These are phyloP conservation scores for Lochmaea capreae DNA, from an alignment of 2,888 invertebrate species.

Conservation along the genomic window DNA sequence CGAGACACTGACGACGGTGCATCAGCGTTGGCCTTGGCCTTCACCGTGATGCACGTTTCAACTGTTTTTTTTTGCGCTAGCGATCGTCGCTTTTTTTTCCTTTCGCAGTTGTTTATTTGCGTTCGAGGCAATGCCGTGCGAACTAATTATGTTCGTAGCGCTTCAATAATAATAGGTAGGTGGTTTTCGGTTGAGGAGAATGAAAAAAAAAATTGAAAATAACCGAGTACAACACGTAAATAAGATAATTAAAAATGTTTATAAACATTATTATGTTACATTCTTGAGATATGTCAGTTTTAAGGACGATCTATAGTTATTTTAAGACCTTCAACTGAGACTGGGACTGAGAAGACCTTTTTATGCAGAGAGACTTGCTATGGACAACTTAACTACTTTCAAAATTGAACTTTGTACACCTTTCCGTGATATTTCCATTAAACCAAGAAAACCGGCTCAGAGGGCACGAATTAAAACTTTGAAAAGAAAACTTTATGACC, in stretches of 20 bases:
- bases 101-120: conserved; percentile 29
- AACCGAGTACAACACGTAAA: background rate
- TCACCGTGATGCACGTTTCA: conserved; percentile 59
- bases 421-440: too few relatives aligned
- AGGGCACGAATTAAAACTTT: too few relatives aligned
- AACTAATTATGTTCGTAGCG: conserved; percentile 28
- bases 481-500: too few relatives aligned
- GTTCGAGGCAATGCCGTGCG: conserved; percentile 36
- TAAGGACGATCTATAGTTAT: too few relatives aligned
- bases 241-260: background rate
- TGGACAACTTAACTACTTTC: too few relatives aligned
- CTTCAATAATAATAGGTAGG: conserved; percentile 11
- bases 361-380: too few relatives aligned
- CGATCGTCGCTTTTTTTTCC: conserved; percentile 34
- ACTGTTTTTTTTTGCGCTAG: conserved; percentile 23
- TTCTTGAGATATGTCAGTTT: too few relatives aligned
- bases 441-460: too few relatives aligned
- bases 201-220: background rate
- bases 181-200: conserved; percentile 1
- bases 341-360: too few relatives aligned
- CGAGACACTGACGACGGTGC: conserved; percentile 51
- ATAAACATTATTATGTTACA: background rate
- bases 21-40: conserved; percentile 60
- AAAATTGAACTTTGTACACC: too few relatives aligned
- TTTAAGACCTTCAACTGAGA: too few relatives aligned